Evolutionary conservation across 2,797 vertebrate genomes (phyloP).

Genomic region (Hydrolagus colliei): DNA sequence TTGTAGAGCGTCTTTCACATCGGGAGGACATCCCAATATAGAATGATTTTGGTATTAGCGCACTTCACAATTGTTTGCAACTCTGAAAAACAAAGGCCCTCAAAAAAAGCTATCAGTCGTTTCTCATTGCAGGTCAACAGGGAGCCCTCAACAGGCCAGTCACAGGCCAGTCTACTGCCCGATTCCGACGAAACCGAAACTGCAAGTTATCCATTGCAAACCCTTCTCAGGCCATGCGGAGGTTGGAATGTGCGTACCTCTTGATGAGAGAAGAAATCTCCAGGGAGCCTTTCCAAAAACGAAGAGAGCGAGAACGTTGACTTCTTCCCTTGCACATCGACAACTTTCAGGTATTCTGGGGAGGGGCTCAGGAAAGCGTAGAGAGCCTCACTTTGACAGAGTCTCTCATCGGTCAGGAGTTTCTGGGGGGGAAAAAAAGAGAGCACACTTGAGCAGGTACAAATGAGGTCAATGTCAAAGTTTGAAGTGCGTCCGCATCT

Average conservation of each 20-base stretch:
- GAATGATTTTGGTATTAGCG: too few species aligned
- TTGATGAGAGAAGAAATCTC: conserved; percentile 92
- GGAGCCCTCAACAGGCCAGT: too few species aligned
- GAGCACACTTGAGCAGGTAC: not conserved
- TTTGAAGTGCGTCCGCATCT: too few species aligned
- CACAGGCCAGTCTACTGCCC: too few species aligned
- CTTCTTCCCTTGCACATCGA: conserved; percentile 86
- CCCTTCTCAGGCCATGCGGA: not conserved
- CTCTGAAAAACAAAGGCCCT: too few species aligned
- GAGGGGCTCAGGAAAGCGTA: conserved; percentile 94
- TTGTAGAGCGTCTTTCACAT: too few species aligned
- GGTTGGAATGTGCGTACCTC: conserved; percentile 60
- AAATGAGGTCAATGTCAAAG: not conserved
- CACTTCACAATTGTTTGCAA: too few species aligned
- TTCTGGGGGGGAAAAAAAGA: conserved; percentile 51
- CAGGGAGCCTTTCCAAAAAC: conserved; percentile 88
- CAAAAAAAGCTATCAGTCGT: too few species aligned
- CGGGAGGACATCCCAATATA: too few species aligned
- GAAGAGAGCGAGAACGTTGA: conserved; percentile 85
- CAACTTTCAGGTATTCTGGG: conserved; percentile 86
- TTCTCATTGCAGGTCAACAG: too few species aligned
- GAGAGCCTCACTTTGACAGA: conserved; percentile 93
- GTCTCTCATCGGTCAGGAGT: conserved; percentile 81
- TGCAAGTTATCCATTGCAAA: not conserved
- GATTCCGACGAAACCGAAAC: too few species aligned